Conservation (phyloP, 2,113 vertebrate genomes). For the Acanthochromis polyacanthus region DNA sequence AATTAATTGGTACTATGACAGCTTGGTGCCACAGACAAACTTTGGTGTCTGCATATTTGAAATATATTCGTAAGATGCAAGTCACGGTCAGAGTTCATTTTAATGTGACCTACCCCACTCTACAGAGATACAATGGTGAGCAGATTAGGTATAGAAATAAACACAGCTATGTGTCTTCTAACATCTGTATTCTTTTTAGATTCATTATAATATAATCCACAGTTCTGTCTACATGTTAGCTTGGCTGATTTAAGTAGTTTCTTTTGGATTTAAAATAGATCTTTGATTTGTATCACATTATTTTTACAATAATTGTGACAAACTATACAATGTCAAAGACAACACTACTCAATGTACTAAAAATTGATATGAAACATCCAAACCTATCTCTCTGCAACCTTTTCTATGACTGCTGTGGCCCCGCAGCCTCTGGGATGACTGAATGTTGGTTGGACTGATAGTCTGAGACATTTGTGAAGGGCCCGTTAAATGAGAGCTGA, state of each 20-base stretch:
- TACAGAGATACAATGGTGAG: too few species aligned
- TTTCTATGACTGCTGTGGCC: neutral
- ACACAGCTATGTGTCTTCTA: neutral
- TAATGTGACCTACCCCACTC: neutral
- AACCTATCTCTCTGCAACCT: slow-evolving; percentile 15
- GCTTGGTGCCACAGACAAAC: slow-evolving; percentile 8
- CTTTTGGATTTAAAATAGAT: too few species aligned
- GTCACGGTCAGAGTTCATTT: neutral
- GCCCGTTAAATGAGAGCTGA: slow-evolving; percentile 79
- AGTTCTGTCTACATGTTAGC: too few species aligned
- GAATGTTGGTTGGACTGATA: slow-evolving; percentile 38
- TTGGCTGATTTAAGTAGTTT: too few species aligned
- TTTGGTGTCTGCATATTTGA: neutral
- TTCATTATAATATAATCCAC: neutral
- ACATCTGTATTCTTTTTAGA: neutral
- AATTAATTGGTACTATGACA: neutral
- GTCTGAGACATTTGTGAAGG: slow-evolving; percentile 52
- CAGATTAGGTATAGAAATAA: neutral
- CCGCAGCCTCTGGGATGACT: slow-evolving; percentile 13
- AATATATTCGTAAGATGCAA: slow-evolving; percentile 11
- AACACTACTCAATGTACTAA: neutral
- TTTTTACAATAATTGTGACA: neutral
- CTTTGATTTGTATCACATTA: too few species aligned
- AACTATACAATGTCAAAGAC: neutral
- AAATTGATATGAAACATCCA: slow-evolving; percentile 14